Percentiles rank a stretch among this genome's conserved stretches.
These are phyloP conservation scores for Psephotus haematonotus DNA, from an alignment of 2,113 vertebrate genomes.

Conservation along the genomic window DNA sequence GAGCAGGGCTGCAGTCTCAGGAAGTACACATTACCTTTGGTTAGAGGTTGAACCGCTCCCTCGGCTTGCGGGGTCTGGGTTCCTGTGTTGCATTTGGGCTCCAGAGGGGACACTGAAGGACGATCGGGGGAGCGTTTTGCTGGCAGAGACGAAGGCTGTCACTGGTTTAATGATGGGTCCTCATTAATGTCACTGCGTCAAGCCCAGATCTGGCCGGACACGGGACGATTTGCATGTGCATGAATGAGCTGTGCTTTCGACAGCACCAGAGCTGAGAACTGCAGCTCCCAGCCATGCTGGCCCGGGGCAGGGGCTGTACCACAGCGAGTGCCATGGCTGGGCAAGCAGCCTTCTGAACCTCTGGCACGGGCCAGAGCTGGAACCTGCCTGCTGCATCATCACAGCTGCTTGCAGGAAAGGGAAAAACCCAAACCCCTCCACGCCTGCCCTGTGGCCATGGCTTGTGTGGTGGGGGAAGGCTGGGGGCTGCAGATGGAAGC, in stretches of 20 bases:
- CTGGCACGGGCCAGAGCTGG: background rate
- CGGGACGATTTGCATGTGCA: background rate
- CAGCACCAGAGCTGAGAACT: background rate
- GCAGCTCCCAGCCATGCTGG: rapidly evolving
- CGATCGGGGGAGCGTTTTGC: rapidly evolving
- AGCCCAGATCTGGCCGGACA: background rate
- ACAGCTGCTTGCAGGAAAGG: background rate
- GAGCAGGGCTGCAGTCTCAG: background rate
- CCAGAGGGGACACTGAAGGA: background rate
- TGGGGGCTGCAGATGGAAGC: background rate
- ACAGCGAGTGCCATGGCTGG: rapidly evolving
- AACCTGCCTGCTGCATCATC: background rate
- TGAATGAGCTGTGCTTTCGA: background rate
- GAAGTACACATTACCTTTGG: rapidly evolving
- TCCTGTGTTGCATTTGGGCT: rapidly evolving
- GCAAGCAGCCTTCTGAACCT: background rate
- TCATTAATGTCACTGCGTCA: background rate
- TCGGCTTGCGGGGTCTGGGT: background rate
- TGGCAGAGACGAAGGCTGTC: background rate
- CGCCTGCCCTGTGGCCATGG: background rate
- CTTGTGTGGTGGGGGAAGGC: background rate
- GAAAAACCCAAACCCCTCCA: background rate
- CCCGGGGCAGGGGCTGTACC: background rate
- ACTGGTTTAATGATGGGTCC: background rate
- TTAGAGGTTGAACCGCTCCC: background rate